Conservation (phyloP, 92 coral and sea anemone species). For the Epizoanthus rinbou region DNA sequence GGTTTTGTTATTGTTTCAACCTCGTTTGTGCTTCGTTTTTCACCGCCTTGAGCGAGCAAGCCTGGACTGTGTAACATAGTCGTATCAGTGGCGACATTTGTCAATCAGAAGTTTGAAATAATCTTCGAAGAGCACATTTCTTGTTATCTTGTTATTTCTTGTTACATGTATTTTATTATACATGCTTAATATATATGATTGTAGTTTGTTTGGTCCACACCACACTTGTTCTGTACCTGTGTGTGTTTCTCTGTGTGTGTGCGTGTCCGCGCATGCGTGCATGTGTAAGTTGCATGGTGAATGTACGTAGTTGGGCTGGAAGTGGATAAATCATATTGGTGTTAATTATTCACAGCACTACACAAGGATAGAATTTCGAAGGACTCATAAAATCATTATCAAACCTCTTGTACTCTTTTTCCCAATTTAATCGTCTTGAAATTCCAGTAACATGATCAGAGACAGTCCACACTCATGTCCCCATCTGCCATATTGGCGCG, state of each 20-base stretch:
- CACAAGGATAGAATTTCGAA: too few species aligned
- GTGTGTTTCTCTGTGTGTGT: too few species aligned
- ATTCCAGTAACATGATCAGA: too few species aligned
- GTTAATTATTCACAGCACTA: constrained; percentile 3
- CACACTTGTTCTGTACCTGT: background rate
- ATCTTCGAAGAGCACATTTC: constrained; percentile 12
- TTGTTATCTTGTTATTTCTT: constrained; percentile 10
- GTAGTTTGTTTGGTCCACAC: constrained; percentile 18
- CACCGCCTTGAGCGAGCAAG: too few species aligned
- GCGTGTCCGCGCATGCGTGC: background rate
- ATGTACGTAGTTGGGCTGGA: constrained; percentile 5
- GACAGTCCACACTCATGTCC: background rate
- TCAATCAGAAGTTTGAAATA: background rate
- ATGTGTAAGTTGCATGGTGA: background rate
- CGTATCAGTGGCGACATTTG: constrained; percentile 3
- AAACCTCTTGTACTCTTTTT: too few species aligned
- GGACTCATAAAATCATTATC: too few species aligned
- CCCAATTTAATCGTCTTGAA: too few species aligned
- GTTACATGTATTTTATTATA: constrained; percentile 20
- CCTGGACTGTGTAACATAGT: background rate
- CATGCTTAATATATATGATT: constrained; percentile 12
- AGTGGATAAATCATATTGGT: constrained; percentile 16
- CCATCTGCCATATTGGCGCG: constrained; percentile 27
- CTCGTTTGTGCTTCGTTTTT: too few species aligned
- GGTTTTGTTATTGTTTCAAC: too few species aligned